Evolutionary conservation across 2,797 vertebrate genomes (phyloP).

Genomic region (Siniperca obscura): DNA sequence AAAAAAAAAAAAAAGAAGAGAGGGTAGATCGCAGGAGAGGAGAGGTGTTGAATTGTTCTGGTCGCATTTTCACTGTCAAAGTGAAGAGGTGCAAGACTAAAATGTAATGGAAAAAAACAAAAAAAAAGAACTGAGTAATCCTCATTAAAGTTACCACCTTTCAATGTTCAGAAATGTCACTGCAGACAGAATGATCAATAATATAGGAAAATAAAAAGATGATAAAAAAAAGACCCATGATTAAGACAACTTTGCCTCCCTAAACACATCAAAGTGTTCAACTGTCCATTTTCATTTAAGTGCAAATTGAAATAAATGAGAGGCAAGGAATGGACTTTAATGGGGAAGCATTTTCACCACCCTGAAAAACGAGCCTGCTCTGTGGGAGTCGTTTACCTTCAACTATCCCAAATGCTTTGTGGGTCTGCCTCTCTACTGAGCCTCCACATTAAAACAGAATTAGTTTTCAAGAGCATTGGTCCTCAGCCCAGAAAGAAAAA

Average conservation of each 20-base stretch:
- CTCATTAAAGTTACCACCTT: conserved; percentile 34
- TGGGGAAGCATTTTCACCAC: conserved; percentile 50
- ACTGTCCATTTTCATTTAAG: conserved; percentile 65
- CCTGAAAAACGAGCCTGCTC: conserved; percentile 34
- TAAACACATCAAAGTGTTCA: conserved; percentile 48
- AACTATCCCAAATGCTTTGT: background rate
- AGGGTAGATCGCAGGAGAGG: conserved; percentile 13
- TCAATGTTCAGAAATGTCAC: conserved; percentile 52
- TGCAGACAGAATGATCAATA: conserved; percentile 28
- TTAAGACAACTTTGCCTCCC: conserved; percentile 69
- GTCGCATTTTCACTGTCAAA: conserved; percentile 55
- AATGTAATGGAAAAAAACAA: background rate
- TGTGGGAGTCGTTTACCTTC: background rate
- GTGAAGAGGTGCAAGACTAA: conserved; percentile 42
- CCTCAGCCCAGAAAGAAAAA: conserved; percentile 31
- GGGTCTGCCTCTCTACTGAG: conserved; percentile 28
- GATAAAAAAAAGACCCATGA: conserved; percentile 43
- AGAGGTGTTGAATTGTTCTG: conserved; percentile 47
- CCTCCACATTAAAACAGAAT: conserved; percentile 18
- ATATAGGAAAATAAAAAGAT: conserved; percentile 18
- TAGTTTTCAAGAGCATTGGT: conserved; percentile 52
- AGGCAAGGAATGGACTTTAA: conserved; percentile 63
- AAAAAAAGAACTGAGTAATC: background rate
- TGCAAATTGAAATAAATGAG: conserved; percentile 72
- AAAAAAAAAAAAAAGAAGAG: conserved; percentile 1